phyloP scores from a whole-genome alignment of 2,797 vertebrate genomes.

The Malacoraja senta region DNA sequence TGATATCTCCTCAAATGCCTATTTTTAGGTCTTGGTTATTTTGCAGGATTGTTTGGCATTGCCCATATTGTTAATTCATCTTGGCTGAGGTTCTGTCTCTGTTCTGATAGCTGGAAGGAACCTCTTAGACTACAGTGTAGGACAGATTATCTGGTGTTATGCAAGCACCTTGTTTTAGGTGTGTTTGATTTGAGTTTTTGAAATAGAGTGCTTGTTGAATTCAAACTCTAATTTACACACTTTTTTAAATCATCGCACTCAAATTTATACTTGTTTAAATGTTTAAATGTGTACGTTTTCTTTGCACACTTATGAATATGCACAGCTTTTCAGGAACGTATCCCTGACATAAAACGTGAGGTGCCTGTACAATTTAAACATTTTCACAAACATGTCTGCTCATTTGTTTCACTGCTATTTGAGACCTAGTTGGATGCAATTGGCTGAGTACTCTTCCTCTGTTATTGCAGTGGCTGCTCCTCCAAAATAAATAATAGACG shows the following conservation, averaged over 20 bases:
- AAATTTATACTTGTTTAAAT: too few relatives aligned
- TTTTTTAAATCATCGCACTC: too few relatives aligned
- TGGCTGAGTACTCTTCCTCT: not conserved
- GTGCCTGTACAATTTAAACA: not conserved
- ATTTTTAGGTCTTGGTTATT: not conserved
- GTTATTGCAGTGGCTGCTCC: not conserved
- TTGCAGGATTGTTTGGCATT: not conserved
- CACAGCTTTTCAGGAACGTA: too few relatives aligned
- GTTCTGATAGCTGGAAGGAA: not conserved
- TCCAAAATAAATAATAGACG: not conserved
- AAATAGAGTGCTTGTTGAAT: too few relatives aligned
- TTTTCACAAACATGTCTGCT: too few relatives aligned
- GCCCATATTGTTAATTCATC: not conserved
- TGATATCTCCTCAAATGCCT: not conserved
- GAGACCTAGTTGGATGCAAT: not conserved
- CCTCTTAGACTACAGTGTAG: not conserved
- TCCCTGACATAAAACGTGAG: too few relatives aligned
- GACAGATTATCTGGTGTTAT: not conserved
- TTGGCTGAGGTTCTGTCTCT: not conserved
- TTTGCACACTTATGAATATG: too few relatives aligned
- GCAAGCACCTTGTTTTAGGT: not conserved
- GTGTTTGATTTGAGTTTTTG: too few relatives aligned
- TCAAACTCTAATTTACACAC: too few relatives aligned
- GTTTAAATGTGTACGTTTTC: too few relatives aligned
- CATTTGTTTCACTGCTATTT: not conserved